Percentiles rank a stretch among this genome's conserved stretches.
Conservation (phyloP, 2,888 invertebrate species). For the Amphipoea lucens region DNA sequence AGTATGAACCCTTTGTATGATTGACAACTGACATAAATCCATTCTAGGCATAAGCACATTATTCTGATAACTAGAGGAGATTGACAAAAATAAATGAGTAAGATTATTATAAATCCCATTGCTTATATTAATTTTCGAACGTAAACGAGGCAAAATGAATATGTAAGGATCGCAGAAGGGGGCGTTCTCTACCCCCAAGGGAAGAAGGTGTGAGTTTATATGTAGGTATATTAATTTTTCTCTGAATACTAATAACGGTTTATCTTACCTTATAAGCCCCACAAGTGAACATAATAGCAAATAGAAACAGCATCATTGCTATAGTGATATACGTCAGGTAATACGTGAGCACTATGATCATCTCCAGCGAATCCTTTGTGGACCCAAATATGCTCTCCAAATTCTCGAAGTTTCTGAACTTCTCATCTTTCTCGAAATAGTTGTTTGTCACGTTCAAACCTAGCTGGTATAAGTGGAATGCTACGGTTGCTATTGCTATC, state of each 20-base stretch:
- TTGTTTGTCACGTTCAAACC: slow-evolving; percentile 79
- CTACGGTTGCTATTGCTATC: slow-evolving; percentile 82
- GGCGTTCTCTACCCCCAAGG: background rate
- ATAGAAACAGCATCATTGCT: slow-evolving; percentile 80
- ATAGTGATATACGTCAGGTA: slow-evolving; percentile 80
- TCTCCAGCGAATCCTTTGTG: slow-evolving; percentile 77
- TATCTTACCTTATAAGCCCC: slow-evolving; percentile 83
- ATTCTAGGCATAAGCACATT: background rate
- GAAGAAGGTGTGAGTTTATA: background rate
- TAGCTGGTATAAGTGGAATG: slow-evolving; percentile 80
- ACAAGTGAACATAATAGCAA: slow-evolving; percentile 80
- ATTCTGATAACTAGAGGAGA: background rate
- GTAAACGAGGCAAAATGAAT: no score
- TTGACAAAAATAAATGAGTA: background rate
- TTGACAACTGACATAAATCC: background rate
- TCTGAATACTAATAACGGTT: background rate
- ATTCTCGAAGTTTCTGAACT: slow-evolving; percentile 82
- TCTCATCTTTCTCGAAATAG: slow-evolving; percentile 76
- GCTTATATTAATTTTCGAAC: no score
- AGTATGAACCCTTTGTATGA: background rate
- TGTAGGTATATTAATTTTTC: background rate
- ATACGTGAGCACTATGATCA: slow-evolving; percentile 79
- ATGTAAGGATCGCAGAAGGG: no score
- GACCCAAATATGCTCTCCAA: slow-evolving; percentile 83
- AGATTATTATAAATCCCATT: background rate